Evolutionary conservation across 2,888 invertebrate genomes (phyloP), one percentile per base, ranked within the genome.

Genomic region (Apoda limacodes): DNA sequence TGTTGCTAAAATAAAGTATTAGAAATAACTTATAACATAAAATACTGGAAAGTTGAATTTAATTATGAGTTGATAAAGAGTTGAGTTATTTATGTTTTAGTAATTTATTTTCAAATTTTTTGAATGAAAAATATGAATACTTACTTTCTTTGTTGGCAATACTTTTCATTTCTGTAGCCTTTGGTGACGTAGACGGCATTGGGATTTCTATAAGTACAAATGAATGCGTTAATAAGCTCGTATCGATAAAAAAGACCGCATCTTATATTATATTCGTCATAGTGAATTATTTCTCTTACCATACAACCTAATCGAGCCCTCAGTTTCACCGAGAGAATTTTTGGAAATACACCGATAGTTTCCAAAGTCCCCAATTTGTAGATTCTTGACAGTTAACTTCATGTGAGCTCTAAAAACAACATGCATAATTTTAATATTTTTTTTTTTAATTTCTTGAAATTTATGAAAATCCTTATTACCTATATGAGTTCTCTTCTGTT

Each of bases 331-430:
- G 25, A 95, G 85, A 30, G 93, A 93, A 78, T 95, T 95, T 78
- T 95, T 95, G 50, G 93, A 93, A 70, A 95, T 92, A 83, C 95
- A 95, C 54, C 92, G 84, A 74, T 95, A 95, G 81, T 90, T 92
- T 42, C 94, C 94, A 60, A 93, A 94, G 82, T 95, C 95, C 32
- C 87, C 89, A 34, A 85, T 81, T 66, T 90, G 89, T 39, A 95
- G 84, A 76, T 90, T 91, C 55, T 88, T 86, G 50, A 95, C 92
- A 40, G 92, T 93, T 53, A 95, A 82, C 64, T 89, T 90, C 93
- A 95, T 94, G 72, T 92, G 90, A 14, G 93, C 89, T 65, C 92
- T 85, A 63, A 9, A 45, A 34, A 46, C 32, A 39, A 43, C 32
- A 37, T 28, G n/a, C n/a, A n/a, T n/a, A n/a, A n/a, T n/a, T n/a